phyloP scores from a whole-genome alignment of 2,797 vertebrate species.

The Sebastes goodei region DNA sequence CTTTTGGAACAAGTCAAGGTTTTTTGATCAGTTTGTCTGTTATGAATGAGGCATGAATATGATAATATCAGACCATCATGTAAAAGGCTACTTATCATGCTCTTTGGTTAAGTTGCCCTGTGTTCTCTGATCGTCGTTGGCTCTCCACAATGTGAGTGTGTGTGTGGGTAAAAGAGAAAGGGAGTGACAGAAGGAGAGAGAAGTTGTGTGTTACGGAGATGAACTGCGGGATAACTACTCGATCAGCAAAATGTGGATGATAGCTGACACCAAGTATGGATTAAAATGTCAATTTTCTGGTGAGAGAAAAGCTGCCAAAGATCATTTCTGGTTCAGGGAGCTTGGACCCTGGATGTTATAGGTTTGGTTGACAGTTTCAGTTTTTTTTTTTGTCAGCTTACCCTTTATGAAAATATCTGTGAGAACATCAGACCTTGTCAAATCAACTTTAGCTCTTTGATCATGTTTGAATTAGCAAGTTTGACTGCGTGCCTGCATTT shows the following conservation, averaged over 20 bases:
- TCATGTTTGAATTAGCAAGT: slow-evolving; percentile 16
- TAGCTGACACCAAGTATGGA: slow-evolving; percentile 17
- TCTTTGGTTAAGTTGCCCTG: slow-evolving; percentile 22
- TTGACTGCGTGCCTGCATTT: not conserved
- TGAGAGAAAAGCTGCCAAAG: slow-evolving; percentile 19
- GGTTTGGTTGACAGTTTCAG: slow-evolving; percentile 1
- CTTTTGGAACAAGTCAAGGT: slow-evolving; percentile 36
- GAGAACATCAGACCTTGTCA: slow-evolving; percentile 23
- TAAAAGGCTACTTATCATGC: slow-evolving; percentile 39
- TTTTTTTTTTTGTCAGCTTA: not conserved
- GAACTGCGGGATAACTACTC: slow-evolving; percentile 7
- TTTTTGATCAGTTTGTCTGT: slow-evolving; percentile 58
- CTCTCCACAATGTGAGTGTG: slow-evolving; percentile 23
- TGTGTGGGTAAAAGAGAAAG: not conserved
- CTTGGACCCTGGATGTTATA: not conserved
- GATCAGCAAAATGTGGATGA: slow-evolving; percentile 14
- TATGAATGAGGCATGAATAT: slow-evolving; percentile 59
- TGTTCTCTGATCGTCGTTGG: slow-evolving; percentile 44
- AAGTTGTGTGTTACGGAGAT: slow-evolving; percentile 2
- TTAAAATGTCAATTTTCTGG: slow-evolving; percentile 8
- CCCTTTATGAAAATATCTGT: not conserved
- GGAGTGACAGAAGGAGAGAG: not conserved
- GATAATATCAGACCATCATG: slow-evolving; percentile 59
- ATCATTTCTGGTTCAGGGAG: slow-evolving; percentile 9
- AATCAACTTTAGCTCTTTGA: not conserved